phyloP scores from a whole-genome alignment of 2,113 vertebrate species.

The Aegotheles bennettii region DNA sequence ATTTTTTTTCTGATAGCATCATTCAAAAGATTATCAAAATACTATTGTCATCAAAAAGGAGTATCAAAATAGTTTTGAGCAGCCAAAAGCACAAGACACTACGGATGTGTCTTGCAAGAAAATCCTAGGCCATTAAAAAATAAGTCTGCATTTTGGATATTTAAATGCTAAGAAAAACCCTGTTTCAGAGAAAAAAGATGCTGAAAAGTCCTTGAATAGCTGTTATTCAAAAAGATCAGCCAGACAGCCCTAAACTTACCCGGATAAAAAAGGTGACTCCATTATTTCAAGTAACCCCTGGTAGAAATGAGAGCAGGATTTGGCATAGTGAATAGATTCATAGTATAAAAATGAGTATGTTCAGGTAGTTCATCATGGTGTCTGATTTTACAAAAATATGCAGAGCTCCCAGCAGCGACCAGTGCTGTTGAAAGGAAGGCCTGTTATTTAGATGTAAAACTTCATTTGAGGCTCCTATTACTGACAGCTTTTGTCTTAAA shows the following conservation, averaged over 20 bases:
- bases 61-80: background rate
- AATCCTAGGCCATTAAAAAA: background rate
- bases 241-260: background rate
- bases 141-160: background rate
- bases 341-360: background rate
- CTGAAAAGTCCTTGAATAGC: background rate
- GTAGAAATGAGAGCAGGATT: background rate
- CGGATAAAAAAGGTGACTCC: background rate
- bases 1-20: background rate
- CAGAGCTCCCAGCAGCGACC: background rate
- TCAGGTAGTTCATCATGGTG: background rate
- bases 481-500: background rate
- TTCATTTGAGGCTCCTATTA: background rate
- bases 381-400: background rate
- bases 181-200: background rate
- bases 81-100: background rate
- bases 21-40: background rate
- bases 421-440: background rate
- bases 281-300: background rate
- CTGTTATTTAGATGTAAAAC: background rate
- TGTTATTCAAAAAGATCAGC: background rate
- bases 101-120: background rate
- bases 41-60: background rate
- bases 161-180: background rate
- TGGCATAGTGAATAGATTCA: background rate